Conservation (phyloP, 2,797 vertebrate genomes). For the Delichon dasypus region DNA sequence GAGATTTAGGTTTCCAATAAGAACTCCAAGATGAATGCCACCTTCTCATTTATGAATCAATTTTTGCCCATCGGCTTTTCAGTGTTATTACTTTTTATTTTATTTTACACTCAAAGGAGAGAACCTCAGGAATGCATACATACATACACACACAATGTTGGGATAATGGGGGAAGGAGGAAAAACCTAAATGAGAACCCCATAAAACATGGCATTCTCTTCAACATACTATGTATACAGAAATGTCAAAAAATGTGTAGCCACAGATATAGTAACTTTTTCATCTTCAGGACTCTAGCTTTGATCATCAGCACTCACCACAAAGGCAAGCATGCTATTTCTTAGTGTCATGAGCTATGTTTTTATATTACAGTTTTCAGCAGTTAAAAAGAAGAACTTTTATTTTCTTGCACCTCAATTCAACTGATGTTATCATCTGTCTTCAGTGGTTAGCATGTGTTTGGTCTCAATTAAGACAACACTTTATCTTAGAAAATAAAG, state of each 20-base stretch:
- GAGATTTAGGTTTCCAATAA: conserved; percentile 98
- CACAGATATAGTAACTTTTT: neutral
- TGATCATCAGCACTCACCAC: neutral
- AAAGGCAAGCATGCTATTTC: neutral
- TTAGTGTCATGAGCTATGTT: neutral
- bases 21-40: conserved; percentile 90
- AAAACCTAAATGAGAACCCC: neutral
- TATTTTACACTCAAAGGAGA: conserved; percentile 75
- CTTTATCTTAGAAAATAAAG: neutral
- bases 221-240: neutral
- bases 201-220: neutral
- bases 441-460: neutral
- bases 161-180: neutral
- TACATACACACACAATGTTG: neutral
- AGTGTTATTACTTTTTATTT: conserved; percentile 85
- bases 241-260: neutral
- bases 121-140: conserved; percentile 53
- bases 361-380: neutral
- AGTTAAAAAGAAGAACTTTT: conserved; percentile 49
- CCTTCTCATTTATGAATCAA: conserved; percentile 96
- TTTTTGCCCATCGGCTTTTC: conserved; percentile 89
- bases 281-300: neutral
- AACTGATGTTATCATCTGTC: neutral
- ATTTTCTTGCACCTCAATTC: conserved; percentile 5
- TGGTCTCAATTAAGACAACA: neutral